Percentiles rank a stretch among this genome's conserved stretches.
Conservation (phyloP, 2,797 vertebrate genomes). For the Sebastes umbrosus region DNA sequence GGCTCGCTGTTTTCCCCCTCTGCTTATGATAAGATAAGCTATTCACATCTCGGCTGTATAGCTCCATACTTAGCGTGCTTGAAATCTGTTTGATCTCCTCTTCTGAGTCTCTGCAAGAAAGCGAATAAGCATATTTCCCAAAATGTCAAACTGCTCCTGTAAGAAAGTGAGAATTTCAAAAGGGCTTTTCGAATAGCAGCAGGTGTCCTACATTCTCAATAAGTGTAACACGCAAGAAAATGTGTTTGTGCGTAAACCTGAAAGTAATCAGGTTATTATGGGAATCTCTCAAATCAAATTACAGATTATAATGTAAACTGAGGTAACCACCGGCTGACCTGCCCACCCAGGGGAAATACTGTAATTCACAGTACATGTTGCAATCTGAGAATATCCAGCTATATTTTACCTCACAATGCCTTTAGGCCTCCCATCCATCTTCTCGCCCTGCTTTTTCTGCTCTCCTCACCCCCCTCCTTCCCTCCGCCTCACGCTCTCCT, state of each 20-base stretch:
- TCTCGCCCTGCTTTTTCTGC: conserved; percentile 46
- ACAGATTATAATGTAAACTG: conserved; percentile 8
- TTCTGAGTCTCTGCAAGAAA: conserved; percentile 14
- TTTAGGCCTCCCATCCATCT: conserved; percentile 64
- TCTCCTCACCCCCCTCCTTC: not conserved
- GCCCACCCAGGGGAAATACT: conserved; percentile 14
- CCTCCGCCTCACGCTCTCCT: not conserved
- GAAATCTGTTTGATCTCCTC: conserved; percentile 25
- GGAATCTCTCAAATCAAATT: not conserved
- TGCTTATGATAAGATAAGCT: not conserved
- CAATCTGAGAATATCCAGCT: conserved; percentile 46
- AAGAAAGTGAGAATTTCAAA: conserved; percentile 23
- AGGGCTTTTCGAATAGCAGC: conserved; percentile 18
- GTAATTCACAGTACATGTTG: conserved; percentile 44
- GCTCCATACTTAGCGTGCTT: not conserved
- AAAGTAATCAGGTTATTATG: not conserved
- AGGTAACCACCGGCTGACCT: not conserved
- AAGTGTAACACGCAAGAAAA: conserved; percentile 2
- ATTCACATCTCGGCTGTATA: not conserved
- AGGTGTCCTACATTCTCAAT: conserved; percentile 26
- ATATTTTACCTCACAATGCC: conserved; percentile 46
- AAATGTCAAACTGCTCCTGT: conserved; percentile 6
- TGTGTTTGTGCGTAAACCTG: not conserved
- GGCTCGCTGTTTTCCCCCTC: not conserved
- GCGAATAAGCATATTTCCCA: not conserved